Conservation (phyloP, 1,140 invertebrate genomes). For the Zelostemma sp. region DNA sequence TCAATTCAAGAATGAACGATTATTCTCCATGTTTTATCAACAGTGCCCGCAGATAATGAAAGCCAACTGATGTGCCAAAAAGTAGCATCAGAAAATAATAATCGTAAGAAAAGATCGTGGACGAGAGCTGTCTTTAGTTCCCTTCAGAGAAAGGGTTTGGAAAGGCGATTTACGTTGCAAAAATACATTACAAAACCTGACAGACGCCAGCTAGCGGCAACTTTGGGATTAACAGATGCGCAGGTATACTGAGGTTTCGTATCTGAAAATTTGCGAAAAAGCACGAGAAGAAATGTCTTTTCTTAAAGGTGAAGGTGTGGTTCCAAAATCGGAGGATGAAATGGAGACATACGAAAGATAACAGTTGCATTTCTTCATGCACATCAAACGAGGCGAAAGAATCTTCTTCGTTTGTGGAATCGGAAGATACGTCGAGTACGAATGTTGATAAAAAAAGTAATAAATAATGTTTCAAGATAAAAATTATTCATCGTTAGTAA, state of each 20-base stretch:
- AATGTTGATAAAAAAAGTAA: no score
- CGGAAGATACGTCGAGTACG: no score
- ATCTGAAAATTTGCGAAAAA: slow-evolving; percentile 15
- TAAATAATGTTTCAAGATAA: no score
- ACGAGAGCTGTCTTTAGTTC: slow-evolving; percentile 95
- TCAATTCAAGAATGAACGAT: not conserved
- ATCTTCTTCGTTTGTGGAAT: no score
- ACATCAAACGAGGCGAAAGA: no score
- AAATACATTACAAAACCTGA: slow-evolving; percentile 97
- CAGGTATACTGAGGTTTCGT: slow-evolving; percentile 73
- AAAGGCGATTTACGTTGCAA: slow-evolving; percentile 90
- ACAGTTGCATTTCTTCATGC: slow-evolving; percentile 18
- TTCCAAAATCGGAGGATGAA: slow-evolving; percentile 96
- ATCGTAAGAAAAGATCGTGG: slow-evolving; percentile 89
- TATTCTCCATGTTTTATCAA: slow-evolving; percentile 2
- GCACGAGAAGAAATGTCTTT: slow-evolving; percentile 17
- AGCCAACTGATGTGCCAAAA: slow-evolving; percentile 3
- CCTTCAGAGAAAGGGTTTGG: slow-evolving; percentile 89
- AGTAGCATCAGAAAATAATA: slow-evolving; percentile 26
- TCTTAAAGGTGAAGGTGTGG: slow-evolving; percentile 88
- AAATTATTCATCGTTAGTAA: no score
- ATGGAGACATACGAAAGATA: slow-evolving; percentile 88
- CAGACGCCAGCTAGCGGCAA: slow-evolving; percentile 89
- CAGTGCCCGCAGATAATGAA: slow-evolving; percentile 12
- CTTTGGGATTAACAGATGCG: slow-evolving; percentile 90